A percentile compares a stretch with the other conserved stretches of the same genome.
Evolutionary conservation across 2,888 invertebrate species (phyloP).

Genomic region (Cosmia trapezina): DNA sequence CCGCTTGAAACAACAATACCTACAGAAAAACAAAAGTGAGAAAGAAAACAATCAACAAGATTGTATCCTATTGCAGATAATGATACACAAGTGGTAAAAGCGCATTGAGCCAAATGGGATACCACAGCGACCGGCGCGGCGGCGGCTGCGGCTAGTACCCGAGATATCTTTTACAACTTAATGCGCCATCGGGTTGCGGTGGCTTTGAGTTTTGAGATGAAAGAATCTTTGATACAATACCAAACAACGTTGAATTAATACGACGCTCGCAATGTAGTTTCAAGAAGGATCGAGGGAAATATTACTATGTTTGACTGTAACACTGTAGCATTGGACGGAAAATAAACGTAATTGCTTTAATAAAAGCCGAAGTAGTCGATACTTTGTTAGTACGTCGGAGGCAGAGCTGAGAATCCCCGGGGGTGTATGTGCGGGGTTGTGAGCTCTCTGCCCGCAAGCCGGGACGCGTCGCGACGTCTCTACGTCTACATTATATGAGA

Average conservation of each 20-base stretch:
- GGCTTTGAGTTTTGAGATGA: constrained; percentile 34
- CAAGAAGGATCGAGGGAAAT: constrained; percentile 45
- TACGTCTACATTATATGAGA: constrained; percentile 36
- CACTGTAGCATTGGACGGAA: constrained; percentile 26
- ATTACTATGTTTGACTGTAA: constrained; percentile 45
- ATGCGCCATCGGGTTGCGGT: constrained; percentile 38
- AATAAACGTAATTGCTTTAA: constrained; percentile 62
- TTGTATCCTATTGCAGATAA: constrained; percentile 24
- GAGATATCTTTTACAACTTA: constrained; percentile 52
- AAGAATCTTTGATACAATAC: constrained; percentile 30
- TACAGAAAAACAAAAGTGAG: constrained; percentile 16
- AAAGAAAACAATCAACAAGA: constrained; percentile 24
- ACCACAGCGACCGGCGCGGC: constrained; percentile 25
- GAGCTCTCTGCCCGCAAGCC: constrained; percentile 60
- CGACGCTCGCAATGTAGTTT: constrained; percentile 38
- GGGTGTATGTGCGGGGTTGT: constrained; percentile 51
- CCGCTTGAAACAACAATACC: background rate
- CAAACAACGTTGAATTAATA: constrained; percentile 42
- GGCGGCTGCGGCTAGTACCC: constrained; percentile 12
- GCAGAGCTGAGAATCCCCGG: constrained; percentile 55
- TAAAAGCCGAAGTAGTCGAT: constrained; percentile 59
- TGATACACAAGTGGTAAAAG: constrained; percentile 35
- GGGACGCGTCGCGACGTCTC: constrained; percentile 45
- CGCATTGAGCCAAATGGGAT: constrained; percentile 28
- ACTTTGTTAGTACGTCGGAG: constrained; percentile 57